Evolutionary conservation across 2,113 vertebrate species (phyloP).

Genomic region (Rhinopomastus cyanomelas): DNA sequence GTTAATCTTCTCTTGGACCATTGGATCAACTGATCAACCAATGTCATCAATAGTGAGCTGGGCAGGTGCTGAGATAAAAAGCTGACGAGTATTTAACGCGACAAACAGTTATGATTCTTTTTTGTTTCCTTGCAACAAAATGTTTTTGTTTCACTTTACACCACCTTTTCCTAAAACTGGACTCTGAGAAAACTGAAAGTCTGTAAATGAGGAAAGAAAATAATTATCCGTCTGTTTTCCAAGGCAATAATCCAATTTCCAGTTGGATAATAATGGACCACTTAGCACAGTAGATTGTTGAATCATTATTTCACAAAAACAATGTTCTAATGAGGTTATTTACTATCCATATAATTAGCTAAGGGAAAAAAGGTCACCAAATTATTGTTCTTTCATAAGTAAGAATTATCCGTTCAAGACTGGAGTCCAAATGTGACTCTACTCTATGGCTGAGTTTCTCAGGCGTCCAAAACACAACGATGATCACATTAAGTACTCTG

Average conservation of each 20-base stretch:
- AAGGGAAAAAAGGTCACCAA: neutral
- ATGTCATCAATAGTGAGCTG: too few relatives aligned
- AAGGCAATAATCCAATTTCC: neutral
- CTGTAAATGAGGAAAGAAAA: neutral
- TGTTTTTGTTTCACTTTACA: neutral
- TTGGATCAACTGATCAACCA: too few relatives aligned
- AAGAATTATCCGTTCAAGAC: neutral
- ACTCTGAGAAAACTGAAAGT: neutral
- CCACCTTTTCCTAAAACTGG: neutral
- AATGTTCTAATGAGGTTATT: neutral
- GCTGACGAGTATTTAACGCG: too few relatives aligned
- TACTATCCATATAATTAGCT: neutral
- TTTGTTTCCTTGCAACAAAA: neutral
- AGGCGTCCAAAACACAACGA: neutral
- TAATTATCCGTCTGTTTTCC: constrained; percentile 1
- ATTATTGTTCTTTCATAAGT: neutral
- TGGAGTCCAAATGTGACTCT: neutral
- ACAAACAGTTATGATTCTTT: neutral
- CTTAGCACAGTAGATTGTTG: neutral
- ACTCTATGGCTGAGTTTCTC: neutral
- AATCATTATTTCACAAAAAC: constrained; percentile 15
- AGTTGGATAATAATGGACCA: neutral
- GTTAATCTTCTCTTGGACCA: too few relatives aligned
- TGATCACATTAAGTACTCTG: neutral
- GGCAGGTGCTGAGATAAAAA: too few relatives aligned